phyloP scores from a whole-genome alignment of 2,888 invertebrate genomes.

The Norana najaformis region DNA sequence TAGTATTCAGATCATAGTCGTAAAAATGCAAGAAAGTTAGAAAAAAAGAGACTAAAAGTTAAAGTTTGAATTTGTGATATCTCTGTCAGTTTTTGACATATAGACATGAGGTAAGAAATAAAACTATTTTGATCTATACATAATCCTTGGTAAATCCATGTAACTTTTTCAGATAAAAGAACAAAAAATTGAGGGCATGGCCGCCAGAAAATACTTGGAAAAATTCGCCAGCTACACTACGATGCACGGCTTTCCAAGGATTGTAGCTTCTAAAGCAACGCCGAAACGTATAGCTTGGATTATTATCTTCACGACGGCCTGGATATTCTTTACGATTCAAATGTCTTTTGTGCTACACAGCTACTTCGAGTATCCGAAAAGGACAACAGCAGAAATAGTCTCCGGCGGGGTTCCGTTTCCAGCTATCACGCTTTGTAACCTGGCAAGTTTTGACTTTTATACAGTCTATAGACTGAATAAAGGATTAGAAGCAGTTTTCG shows the following conservation, averaged over 20 bases:
- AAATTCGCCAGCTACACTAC: constrained; percentile 44
- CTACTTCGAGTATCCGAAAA: background rate
- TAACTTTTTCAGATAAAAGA: background rate
- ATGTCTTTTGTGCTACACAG: background rate
- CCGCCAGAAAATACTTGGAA: constrained; percentile 26
- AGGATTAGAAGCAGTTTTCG: background rate
- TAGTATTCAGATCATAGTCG: no score
- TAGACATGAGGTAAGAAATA: no score
- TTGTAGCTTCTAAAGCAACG: constrained; percentile 44
- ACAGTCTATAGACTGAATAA: background rate
- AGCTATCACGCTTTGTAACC: background rate
- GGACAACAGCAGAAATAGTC: background rate
- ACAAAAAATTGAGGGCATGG: background rate
- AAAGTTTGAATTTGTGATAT: no score
- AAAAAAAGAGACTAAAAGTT: no score
- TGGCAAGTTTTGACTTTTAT: constrained; percentile 18
- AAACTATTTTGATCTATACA: no score
- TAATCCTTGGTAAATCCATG: no score
- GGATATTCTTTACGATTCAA: background rate
- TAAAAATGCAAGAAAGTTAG: no score
- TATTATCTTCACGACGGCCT: constrained; percentile 38
- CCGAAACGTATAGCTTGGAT: constrained; percentile 45
- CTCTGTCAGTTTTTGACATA: no score
- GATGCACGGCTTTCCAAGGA: constrained; percentile 47
- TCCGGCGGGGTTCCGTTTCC: background rate